A percentile compares a stretch with the other conserved stretches of the same genome.
Evolutionary conservation across 2,888 invertebrate species (phyloP).

Genomic region (Agrochola lota): DNA sequence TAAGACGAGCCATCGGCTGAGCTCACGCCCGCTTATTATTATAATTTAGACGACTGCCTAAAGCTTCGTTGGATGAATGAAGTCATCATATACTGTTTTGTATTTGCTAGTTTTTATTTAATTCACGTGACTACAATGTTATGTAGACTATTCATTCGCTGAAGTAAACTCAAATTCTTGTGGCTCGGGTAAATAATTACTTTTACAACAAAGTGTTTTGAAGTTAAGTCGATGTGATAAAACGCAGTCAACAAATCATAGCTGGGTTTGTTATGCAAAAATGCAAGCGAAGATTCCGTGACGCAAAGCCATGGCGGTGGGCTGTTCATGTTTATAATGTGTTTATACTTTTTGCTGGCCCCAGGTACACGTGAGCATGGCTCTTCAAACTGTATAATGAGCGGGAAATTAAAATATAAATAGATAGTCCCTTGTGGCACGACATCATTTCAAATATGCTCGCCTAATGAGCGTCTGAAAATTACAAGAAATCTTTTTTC

Average conservation of each 20-base stretch:
- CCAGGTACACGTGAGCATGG: constrained; percentile 76
- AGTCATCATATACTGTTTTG: constrained; percentile 82
- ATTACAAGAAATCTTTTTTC: constrained; percentile 59
- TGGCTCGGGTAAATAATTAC: constrained; percentile 59
- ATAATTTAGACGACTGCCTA: constrained; percentile 90
- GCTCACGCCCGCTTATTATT: constrained; percentile 90
- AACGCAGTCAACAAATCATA: constrained; percentile 82
- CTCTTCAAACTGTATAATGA: constrained; percentile 76
- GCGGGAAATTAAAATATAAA: constrained; percentile 76
- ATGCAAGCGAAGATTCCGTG: constrained; percentile 87
- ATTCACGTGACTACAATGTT: constrained; percentile 45
- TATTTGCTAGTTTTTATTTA: constrained; percentile 61
- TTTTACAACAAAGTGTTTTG: constrained; percentile 70
- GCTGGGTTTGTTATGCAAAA: constrained; percentile 87
- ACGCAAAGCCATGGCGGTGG: constrained; percentile 81
- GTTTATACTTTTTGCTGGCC: constrained; percentile 83
- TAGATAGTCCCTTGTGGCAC: constrained; percentile 60
- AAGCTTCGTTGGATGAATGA: constrained; percentile 86
- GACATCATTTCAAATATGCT: constrained; percentile 51
- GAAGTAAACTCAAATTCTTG: constrained; percentile 44
- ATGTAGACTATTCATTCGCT: constrained; percentile 42
- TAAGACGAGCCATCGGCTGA: constrained; percentile 86
- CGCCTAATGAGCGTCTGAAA: constrained; percentile 55
- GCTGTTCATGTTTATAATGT: constrained; percentile 84
- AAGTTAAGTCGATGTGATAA: constrained; percentile 75